A percentile compares a stretch with the other conserved stretches of the same genome.
These are phyloP conservation scores for Lithophane ornitopus DNA, from an alignment of 2,888 invertebrate genomes.

Conservation along the genomic window DNA sequence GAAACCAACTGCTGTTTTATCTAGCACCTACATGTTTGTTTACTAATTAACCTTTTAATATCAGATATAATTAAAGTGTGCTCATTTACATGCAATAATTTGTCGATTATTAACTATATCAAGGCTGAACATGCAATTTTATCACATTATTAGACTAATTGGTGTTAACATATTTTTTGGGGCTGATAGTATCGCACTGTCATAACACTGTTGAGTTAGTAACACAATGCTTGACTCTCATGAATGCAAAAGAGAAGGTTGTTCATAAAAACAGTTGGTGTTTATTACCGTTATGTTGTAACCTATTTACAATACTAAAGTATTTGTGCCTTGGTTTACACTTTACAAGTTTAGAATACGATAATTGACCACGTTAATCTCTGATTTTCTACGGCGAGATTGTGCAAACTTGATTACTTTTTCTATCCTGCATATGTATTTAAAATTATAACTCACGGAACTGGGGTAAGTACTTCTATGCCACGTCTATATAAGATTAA, in stretches of 20 bases:
- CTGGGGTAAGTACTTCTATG: background rate
- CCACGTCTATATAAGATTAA: background rate
- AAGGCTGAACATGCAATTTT: constrained; percentile 13
- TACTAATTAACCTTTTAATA: constrained; percentile 19
- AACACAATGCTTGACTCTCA: background rate
- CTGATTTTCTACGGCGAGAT: background rate
- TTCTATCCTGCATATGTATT: background rate
- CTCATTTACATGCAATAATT: constrained; percentile 31
- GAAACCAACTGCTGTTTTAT: background rate
- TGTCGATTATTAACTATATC: constrained; percentile 29
- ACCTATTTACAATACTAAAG: constrained; percentile 46
- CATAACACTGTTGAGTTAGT: background rate
- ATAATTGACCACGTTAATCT: constrained; percentile 25
- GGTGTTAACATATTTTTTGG: constrained; percentile 20
- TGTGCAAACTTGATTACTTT: background rate
- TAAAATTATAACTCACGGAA: background rate
- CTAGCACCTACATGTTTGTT: constrained; percentile 11
- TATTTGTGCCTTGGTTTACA: constrained; percentile 40
- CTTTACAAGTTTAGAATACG: constrained; percentile 22
- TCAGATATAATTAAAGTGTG: constrained; percentile 18
- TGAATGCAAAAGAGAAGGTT: constrained; percentile 43
- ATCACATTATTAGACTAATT: constrained; percentile 31
- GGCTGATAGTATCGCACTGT: constrained; percentile 22
- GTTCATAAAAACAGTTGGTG: constrained; percentile 20
- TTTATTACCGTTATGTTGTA: constrained; percentile 47